Evolutionary conservation across 1,140 invertebrate species (phyloP), one percentile per base, ranked within the genome.

Genomic region (Drosophila mayri): DNA sequence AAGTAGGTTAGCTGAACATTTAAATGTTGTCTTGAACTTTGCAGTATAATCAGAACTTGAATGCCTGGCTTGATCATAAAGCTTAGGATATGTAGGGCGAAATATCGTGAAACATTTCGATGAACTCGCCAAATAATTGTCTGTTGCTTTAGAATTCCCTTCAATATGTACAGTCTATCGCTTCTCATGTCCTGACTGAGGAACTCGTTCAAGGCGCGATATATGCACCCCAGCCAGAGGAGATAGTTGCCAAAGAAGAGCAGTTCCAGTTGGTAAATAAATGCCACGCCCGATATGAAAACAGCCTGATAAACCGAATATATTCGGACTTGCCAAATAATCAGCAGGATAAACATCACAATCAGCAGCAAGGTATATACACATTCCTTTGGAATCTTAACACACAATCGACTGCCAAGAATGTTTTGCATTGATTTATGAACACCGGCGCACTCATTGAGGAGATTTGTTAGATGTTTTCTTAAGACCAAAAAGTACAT

Each of bases 201-300:
- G 9, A 85, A 85, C 14, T n/a, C 43, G n/a, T 81, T 78, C 3
- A 86, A 25, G 2, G 82, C 68, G 0, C 81, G 61, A 25, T 74
- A 81, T 11, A 85, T 65, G 52, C 82, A 74, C n/a, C 37, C 64
- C 47, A 85, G 47, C 81, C 82, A 85, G 7, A 86, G 60, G 0
- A 85, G 41, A 43, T 86, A 81, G 47, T 86, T 86, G 40, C 78
- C 81, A 59, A 74, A 70, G 8, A 86, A 85, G 5, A 85, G 43
- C 43, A 86, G 32, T 7, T 66, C 67, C 64, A 85, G 28, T 18
- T 86, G 47, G n/a, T 85, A 86, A 32, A 74, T 62, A 37, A 85
- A 41, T 2, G 37, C 60, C 41, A 74, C 61, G n/a, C 81, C 82
- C 0, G 52, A 79, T 18, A 86, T 70, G 3, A 86, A 81, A 12